Percentiles rank a stretch among this genome's conserved stretches.
These are phyloP conservation scores for Artemisiospiza belli DNA, from an alignment of 2,113 vertebrate genomes.

Conservation along the genomic window DNA sequence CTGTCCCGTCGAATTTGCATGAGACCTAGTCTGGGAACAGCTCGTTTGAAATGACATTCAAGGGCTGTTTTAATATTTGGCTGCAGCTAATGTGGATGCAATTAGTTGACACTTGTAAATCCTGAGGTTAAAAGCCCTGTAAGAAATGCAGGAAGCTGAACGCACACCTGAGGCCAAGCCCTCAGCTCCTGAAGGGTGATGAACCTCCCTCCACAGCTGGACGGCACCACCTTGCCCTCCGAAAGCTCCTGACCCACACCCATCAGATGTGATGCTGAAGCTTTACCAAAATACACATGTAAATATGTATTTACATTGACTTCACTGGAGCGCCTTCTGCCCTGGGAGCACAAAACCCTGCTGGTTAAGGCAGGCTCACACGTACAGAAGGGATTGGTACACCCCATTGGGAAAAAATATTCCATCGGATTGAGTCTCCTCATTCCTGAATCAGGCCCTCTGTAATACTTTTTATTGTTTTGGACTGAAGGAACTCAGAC, in stretches of 20 bases:
- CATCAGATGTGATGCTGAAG: neutral
- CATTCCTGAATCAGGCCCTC: neutral
- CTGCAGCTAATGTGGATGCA: neutral
- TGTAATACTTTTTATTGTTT: neutral
- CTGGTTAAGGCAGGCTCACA: neutral
- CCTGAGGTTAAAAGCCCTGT: neutral
- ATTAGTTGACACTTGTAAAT: constrained; percentile 43
- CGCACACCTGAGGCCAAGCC: neutral
- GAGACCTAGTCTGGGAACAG: neutral
- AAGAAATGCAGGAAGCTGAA: constrained; percentile 14
- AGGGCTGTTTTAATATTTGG: neutral
- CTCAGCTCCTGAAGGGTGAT: neutral
- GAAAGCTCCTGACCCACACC: neutral
- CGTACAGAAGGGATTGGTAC: rapidly evolving
- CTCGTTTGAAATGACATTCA: neutral
- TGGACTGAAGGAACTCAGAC: neutral
- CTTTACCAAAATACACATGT: neutral
- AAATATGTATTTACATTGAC: neutral
- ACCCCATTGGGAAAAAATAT: neutral
- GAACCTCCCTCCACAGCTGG: neutral
- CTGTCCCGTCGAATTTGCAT: neutral
- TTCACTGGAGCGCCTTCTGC: neutral
- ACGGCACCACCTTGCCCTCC: neutral
- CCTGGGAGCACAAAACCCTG: neutral
- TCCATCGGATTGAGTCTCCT: neutral